Percentiles rank a stretch among this genome's conserved stretches.
Conservation (phyloP, 2,888 invertebrate genomes). For the Nezara viridula region DNA sequence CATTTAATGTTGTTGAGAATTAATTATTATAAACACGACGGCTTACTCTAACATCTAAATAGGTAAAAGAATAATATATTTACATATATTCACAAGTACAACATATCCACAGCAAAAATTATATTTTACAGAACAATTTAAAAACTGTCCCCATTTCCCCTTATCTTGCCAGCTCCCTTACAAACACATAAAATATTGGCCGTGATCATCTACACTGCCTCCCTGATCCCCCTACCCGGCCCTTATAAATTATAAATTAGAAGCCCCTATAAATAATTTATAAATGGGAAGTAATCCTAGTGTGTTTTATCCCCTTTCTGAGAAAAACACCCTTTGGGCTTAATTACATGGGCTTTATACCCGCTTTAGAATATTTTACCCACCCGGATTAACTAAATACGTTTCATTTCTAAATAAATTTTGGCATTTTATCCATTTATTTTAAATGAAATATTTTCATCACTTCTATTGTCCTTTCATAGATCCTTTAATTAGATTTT, state of each 20-base stretch:
- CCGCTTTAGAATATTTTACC: not conserved
- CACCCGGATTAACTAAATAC: not conserved
- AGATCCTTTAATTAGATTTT: too few species aligned
- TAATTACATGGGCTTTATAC: not conserved
- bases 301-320: not conserved
- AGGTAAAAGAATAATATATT: too few species aligned
- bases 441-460: too few species aligned
- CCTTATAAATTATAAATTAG: constrained; percentile 34
- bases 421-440: too few species aligned
- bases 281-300: not conserved
- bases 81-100: not conserved
- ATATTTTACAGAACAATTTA: not conserved
- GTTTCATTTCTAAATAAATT: not conserved
- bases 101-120: not conserved
- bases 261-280: not conserved
- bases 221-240: not conserved
- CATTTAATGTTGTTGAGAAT: too few species aligned
- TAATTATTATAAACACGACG: too few species aligned
- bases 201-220: not conserved
- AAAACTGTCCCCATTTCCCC: not conserved
- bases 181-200: not conserved
- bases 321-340: not conserved
- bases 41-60: too few species aligned
- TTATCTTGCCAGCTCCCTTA: not conserved
- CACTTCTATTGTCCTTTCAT: too few species aligned